phyloP scores from a whole-genome alignment of 2,113 vertebrate species.

The Dromiciops gliroides region DNA sequence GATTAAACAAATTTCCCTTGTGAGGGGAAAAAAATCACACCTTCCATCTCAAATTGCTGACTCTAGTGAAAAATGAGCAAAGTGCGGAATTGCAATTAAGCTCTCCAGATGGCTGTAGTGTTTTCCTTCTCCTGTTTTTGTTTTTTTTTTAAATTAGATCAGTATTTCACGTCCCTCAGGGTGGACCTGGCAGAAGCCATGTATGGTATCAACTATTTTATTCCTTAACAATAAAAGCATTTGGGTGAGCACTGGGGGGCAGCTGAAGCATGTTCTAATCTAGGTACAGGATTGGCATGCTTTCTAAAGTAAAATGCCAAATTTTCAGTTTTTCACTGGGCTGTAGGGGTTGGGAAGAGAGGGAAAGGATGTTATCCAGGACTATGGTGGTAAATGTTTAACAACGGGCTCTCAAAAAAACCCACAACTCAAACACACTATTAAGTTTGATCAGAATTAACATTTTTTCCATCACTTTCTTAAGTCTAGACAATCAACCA shows the following conservation, averaged over 20 bases:
- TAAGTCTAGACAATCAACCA: background rate
- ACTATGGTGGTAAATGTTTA: background rate
- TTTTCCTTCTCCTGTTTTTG: background rate
- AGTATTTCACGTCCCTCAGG: background rate
- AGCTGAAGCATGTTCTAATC: background rate
- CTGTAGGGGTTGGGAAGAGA: background rate
- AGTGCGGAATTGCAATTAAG: background rate
- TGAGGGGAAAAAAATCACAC: background rate
- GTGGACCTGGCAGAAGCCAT: background rate
- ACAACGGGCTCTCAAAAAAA: background rate
- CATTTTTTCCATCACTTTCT: background rate
- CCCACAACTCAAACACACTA: background rate
- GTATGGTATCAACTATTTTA: background rate
- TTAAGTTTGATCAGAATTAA: background rate
- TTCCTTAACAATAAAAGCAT: background rate
- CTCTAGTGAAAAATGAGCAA: conserved; percentile 3
- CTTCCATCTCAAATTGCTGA: background rate
- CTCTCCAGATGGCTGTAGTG: background rate
- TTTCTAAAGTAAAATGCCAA: background rate
- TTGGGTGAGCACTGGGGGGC: background rate
- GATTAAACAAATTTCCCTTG: background rate
- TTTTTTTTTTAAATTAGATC: background rate
- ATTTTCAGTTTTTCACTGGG: background rate
- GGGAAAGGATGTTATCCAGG: background rate
- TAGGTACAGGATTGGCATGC: background rate